phyloP scores from a whole-genome alignment of 2,113 vertebrate genomes.

The Cheilinus undulatus region DNA sequence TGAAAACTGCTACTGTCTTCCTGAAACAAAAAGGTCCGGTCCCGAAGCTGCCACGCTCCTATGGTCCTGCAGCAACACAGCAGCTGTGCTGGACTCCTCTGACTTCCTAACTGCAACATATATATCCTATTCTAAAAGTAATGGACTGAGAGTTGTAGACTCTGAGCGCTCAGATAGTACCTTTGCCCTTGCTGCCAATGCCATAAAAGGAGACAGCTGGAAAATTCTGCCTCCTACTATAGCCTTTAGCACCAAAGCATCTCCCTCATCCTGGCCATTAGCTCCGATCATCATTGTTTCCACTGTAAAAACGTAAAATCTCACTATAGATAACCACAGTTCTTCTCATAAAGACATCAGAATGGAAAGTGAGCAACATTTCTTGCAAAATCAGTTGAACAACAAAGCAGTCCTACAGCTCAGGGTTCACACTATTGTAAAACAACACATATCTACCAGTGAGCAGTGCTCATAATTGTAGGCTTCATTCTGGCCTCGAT shows the following conservation, averaged over 20 bases:
- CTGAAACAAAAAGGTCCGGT: background rate
- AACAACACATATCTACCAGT: too few relatives aligned
- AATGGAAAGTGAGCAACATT: too few relatives aligned
- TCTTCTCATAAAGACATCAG: background rate
- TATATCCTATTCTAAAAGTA: conserved; percentile 38
- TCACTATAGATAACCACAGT: background rate
- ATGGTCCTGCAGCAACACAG: background rate
- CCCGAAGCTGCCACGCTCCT: background rate
- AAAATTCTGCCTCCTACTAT: conserved; percentile 11
- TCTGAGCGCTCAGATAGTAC: conserved; percentile 19
- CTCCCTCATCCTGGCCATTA: conserved; percentile 1
- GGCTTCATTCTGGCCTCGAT: too few relatives aligned
- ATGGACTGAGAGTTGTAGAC: conserved; percentile 10
- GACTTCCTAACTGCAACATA: conserved; percentile 34
- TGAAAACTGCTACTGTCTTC: conserved; percentile 18
- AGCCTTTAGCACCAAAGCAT: conserved; percentile 8
- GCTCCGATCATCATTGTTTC: conserved; percentile 34
- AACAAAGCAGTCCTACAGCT: background rate
- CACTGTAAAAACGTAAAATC: background rate
- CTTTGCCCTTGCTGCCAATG: conserved; percentile 24
- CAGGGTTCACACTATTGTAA: too few relatives aligned
- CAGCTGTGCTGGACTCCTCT: conserved; percentile 7
- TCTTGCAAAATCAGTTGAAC: background rate
- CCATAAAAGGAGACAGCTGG: conserved; percentile 36
- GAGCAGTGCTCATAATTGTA: background rate